phyloP scores from a whole-genome alignment of 2,113 vertebrate genomes.

The Panurus biarmicus region DNA sequence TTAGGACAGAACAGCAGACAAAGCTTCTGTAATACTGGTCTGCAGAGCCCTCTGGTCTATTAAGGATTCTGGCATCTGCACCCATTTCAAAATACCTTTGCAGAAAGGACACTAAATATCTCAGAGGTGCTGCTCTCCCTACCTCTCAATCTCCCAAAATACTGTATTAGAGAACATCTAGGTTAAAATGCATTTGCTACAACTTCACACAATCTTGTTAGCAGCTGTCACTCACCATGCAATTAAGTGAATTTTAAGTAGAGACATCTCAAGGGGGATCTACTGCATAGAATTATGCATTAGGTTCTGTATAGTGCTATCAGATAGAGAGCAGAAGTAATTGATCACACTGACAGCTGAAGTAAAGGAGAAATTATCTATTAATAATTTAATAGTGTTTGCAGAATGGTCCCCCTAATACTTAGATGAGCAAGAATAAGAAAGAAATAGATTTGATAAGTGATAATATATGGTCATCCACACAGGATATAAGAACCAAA shows the following conservation, averaged over 20 bases:
- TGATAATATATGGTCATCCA: neutral
- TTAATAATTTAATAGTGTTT: constrained; percentile 7
- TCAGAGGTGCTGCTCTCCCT: neutral
- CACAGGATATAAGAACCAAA: neutral
- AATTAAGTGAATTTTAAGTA: constrained; percentile 18
- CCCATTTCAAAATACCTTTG: neutral
- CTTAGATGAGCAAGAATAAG: neutral
- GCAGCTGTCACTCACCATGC: neutral
- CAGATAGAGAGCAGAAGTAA: neutral
- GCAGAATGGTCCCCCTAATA: neutral
- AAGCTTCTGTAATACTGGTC: neutral
- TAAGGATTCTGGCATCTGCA: neutral
- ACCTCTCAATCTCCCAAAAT: neutral
- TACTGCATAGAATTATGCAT: neutral
- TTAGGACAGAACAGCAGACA: neutral
- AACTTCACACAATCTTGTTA: neutral
- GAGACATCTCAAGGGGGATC: neutral
- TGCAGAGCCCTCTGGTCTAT: neutral
- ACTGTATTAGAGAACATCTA: neutral
- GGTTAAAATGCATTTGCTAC: neutral
- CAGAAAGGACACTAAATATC: neutral
- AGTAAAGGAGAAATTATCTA: neutral
- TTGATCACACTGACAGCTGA: neutral
- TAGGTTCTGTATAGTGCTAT: neutral
- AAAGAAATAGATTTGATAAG: neutral